Evolutionary conservation across 1,140 invertebrate genomes (phyloP), one percentile per base, ranked within the genome.

Genomic region (Achatina immaculata): DNA sequence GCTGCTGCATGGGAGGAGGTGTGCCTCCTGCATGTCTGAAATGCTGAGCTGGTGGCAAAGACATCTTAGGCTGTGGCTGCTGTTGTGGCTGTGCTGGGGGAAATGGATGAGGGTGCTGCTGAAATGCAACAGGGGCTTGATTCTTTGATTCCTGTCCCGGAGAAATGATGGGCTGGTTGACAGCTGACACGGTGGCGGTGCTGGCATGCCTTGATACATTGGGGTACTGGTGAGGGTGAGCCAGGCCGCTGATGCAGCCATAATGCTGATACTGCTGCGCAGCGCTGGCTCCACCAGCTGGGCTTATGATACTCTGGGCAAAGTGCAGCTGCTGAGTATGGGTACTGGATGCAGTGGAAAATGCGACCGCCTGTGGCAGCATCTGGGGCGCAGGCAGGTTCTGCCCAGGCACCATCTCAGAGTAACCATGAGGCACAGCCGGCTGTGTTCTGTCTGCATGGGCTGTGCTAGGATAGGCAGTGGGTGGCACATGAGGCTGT

Each of bases 121-220:
- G 73, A 24, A 40, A 36, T 7, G 21, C 6, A 16, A 58, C 31
- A 43, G 62, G 74, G 65, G 48, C 36, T 48, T 78, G 74, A 68
- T 55, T n/a, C 24, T 48, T 65, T 48, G 55, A 21, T 58, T 79
- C 78, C 36, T 74, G 81, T 62, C 80, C 81, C n/a, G 85, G 83
- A 14, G 85, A 86, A 19, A 84, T 38, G 28, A 87, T 82, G 42
- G 86, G 86, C 34, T 80, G 83, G 36, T 80, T 80, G 16, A 81
- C 69, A 45, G 86, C 55, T 43, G 85, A 84, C 2, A 87, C 86
- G 24, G 84, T 86, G 42, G 78, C 83, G 16, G 85, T 87, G 42
- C 48, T 43, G 38, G 82, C 84, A 28, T 40, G 45, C 66, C 69
- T 78, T 42, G 24, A 24, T 6, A 51, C 11, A 51, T 31, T 58